Evolutionary conservation across 2,888 invertebrate species (phyloP), one percentile per base, ranked within the genome.

Genomic region (Amiota communis): DNA sequence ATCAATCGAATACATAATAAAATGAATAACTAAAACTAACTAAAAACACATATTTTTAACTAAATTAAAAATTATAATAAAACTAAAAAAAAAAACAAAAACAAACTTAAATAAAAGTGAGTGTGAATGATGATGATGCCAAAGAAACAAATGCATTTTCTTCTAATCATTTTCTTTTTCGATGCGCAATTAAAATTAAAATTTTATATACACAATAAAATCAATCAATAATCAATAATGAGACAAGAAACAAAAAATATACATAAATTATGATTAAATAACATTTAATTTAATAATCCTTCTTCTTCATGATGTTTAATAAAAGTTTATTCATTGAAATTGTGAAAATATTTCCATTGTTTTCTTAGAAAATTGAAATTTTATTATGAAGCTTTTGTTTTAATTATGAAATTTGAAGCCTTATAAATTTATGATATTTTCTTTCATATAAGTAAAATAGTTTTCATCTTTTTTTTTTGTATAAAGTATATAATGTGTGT

Each of bases 31-130:
- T 57, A 56, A 57, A 70, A 48, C 61, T 48, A 70, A 70, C 70
- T 70, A 70, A 70, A 70, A 68, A 68, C 10, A 36, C 10, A 36
- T 8, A 13, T 47, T 36, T 70, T 70, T 46, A 9, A 61, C 61
- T 70, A 70, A 70, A 61, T 70, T 61, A 49, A 68, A 68, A 68
- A 68, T 68, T 36, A 36, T 36, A 36, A 36, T 36, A 36, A 36
- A 36, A 36, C 36, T 36, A 36, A 68, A 12, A 68, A 65, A 68
- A 68, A n/a, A n/a, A n/a, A n/a, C 67, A 67, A 67, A 53, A 51
- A 20, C 12, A 8, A 36, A 15, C 13, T 63, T 46, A 36, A 63
- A 36, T 3, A 53, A 67, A 67, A 23, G 36, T 53, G 53, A 68
- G 23, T 13, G 20, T 65, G 20, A 65, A 36, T 36, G 36, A 36